phyloP scores from a whole-genome alignment of 2,797 vertebrate species.

The Trichosurus vulpecula region DNA sequence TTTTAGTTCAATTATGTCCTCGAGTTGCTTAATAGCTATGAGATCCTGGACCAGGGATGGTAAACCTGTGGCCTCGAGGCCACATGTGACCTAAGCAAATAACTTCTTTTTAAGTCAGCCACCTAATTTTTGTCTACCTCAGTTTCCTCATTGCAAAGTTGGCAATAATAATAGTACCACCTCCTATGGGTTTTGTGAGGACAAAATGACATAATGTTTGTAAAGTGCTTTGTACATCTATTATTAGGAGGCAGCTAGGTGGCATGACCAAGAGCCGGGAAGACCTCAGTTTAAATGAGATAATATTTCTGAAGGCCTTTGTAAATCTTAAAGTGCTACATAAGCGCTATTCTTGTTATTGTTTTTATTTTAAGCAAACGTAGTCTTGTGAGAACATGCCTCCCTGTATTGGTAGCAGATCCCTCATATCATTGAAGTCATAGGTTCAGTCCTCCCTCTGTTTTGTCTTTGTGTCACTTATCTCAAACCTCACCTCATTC shows the following conservation, averaged over 20 bases:
- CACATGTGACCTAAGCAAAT: background rate
- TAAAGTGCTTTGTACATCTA: background rate
- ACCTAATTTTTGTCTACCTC: background rate
- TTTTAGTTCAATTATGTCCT: background rate
- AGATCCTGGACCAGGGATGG: background rate
- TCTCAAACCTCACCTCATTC: background rate
- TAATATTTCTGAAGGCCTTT: background rate
- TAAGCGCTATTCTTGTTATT: background rate
- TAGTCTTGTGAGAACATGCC: background rate
- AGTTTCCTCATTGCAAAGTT: background rate
- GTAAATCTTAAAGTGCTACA: background rate
- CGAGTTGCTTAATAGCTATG: background rate
- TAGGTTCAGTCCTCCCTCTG: background rate
- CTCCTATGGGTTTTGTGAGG: background rate
- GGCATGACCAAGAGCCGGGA: background rate
- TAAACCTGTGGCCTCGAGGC: no score
- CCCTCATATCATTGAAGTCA: background rate
- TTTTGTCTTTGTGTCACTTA: background rate
- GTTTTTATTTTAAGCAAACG: background rate
- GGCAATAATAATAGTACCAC: background rate
- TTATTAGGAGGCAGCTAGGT: background rate
- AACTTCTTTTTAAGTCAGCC: background rate
- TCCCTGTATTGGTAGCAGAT: background rate
- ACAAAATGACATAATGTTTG: background rate
- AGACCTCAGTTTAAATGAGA: background rate